Base-by-base conservation (phyloP, 1,140 invertebrate species). In the Agrypnia vestita region DNA sequence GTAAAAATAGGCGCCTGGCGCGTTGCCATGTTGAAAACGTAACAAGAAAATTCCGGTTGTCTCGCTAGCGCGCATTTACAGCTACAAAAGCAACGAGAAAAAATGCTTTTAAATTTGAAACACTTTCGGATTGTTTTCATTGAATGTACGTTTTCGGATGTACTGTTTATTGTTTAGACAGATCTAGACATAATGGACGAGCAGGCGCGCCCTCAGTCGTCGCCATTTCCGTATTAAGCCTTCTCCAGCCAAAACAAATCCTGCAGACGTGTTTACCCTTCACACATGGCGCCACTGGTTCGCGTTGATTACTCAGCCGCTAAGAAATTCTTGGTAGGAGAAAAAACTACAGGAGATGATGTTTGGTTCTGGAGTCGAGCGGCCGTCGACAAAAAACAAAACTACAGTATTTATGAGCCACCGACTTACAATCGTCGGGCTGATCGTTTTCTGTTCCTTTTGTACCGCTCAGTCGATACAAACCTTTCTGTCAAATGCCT, bases 221-320 rank as follows among this genome's bases (percentile, higher is more conserved):
- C 47, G 13, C 13, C 17, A 71, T 25, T 71, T 71, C 67, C 67
- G 49, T 71, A 69, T 71, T 19, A 71, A 21, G 43, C 15, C n/a
- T 15, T 67, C 15, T 8, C 17, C n/a, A 51, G 56, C 15, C 35
- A 21, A 74, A 74, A 74, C 53, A 73, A 53, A 73, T 11, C 12
- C 19, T 17, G 15, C 25, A 15, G 25, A 43, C 35, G 71, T 74
- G 9, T 56, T 55, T 53, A 35, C 13, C 10, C 9, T 56, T 35
- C 49, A 19, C 78, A 71, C 76, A 73, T 43, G 77, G 77, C 81
- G 81, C 77, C 81, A 64, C 72, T 82, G 81, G 17, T 43, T 19
- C 64, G 46, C 21, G 74, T 67, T 76, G 62, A 81, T 81, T 81
- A 81, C 75, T 81, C 79, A 75, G 79, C 72, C 78, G 72, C 59